phyloP scores from a whole-genome alignment of 2,113 vertebrate species.

The Ranitomeya variabilis region DNA sequence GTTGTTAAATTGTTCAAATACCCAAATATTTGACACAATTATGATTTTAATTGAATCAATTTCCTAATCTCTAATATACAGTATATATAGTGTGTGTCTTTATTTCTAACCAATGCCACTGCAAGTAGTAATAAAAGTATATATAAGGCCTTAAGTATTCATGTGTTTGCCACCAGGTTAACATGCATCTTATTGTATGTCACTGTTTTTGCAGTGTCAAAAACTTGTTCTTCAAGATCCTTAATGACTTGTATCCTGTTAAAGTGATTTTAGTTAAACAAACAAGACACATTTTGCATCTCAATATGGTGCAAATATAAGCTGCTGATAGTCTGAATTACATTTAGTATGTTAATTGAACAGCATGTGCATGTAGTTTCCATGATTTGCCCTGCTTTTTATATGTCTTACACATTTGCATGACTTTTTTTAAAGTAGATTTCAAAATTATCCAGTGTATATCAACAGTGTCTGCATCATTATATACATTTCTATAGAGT shows the following conservation, averaged over 20 bases:
- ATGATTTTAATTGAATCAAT: no score
- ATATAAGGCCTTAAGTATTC: neutral
- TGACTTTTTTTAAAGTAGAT: no score
- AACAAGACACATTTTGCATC: conserved; percentile 32
- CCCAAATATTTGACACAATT: no score
- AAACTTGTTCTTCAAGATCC: conserved; percentile 11
- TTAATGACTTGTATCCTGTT: conserved; percentile 27
- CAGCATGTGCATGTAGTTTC: conserved; percentile 15
- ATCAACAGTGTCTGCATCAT: neutral
- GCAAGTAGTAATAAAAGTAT: no score
- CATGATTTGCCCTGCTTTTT: neutral
- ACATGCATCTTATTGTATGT: neutral
- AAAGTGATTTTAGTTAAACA: conserved; percentile 36
- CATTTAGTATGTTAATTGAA: conserved; percentile 21
- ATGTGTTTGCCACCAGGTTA: neutral
- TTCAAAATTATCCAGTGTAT: neutral
- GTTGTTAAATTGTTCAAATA: no score
- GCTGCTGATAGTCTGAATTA: conserved; percentile 16
- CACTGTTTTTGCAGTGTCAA: conserved; percentile 5
- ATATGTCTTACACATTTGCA: neutral
- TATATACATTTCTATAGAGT: neutral
- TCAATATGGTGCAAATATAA: conserved; percentile 31
- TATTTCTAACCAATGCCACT: no score
- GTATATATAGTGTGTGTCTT: no score
- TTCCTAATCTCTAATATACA: no score